Evolutionary conservation across 2,113 vertebrate genomes (phyloP), one percentile per base, ranked within the genome.

Genomic region (Piaya cayana): DNA sequence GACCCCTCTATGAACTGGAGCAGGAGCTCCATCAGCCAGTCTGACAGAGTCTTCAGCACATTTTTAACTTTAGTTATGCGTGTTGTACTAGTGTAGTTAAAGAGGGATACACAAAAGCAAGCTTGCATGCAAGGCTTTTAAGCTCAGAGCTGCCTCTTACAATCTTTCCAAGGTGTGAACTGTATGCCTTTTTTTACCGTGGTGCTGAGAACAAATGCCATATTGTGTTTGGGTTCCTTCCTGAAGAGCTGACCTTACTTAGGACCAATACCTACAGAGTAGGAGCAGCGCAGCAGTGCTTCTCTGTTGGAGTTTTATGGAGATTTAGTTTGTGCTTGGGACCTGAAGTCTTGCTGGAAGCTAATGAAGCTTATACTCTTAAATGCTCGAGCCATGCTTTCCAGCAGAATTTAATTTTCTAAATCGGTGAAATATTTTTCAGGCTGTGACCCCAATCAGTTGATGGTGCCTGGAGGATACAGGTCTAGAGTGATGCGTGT

Each of bases 381-480:
- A 88, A 89, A 68, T 68, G 49, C 27, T 69, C 16, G 62, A 45
- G 27, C 27, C 11, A 58, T 93, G n/a, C 11, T 93, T 88, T 68
- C 0, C 2, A 70, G 29, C 32, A 71, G 72, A 90, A 74, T 91
- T 90, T 78, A 78, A 63, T 88, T 94, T 95, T 56, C 36, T 58
- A 56, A 91, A 69, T 56, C 65, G 42, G 29, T 89, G 89, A 81
- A 87, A 9, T 79, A 22, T 64, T 92, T 96, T 84, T 89, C 43
- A 64, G 77, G 9, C 5, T 45, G 32, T 86, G 58, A 79, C 43
- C 37, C 12, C n/a, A 22, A 0, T 63, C 17, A 29, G 43, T 78
- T 67, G 49, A 43, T 47, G 34, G 29, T 76, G 19, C 67, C 49
- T 53, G 53, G 37, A 95, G 39, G 69, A 56, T 78, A 47, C 25